These are phyloP conservation scores for Ciconia maguari DNA, from an alignment of 2,113 vertebrate genomes.

Conservation along the genomic window DNA sequence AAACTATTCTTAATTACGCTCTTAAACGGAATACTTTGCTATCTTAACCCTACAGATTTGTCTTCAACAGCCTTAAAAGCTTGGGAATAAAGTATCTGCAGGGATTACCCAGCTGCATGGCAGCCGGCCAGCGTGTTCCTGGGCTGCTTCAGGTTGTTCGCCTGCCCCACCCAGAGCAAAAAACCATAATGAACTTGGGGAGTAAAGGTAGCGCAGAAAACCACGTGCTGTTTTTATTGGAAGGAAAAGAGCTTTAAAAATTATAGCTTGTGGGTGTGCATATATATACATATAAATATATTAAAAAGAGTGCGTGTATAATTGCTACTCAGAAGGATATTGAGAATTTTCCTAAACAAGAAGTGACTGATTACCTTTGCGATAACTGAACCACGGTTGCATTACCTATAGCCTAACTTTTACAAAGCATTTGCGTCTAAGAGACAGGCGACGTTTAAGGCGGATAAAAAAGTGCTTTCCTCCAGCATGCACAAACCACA, in stretches of 20 bases:
- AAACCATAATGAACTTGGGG: neutral
- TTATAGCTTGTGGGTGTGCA: neutral
- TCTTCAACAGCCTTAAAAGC: slow-evolving; percentile 16
- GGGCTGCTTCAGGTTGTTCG: neutral
- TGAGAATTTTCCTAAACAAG: neutral
- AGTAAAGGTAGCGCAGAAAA: neutral
- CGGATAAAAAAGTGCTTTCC: neutral
- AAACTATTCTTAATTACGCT: neutral
- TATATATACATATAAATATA: neutral
- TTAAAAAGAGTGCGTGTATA: neutral
- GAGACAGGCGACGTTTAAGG: neutral
- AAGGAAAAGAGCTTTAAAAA: slow-evolving; percentile 26
- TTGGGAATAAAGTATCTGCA: slow-evolving; percentile 8
- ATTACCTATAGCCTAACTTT: neutral
- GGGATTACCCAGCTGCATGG: slow-evolving; percentile 66
- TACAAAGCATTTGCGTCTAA: neutral
- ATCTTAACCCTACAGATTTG: slow-evolving; percentile 23
- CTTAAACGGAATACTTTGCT: neutral
- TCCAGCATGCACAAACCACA: fast-evolving
- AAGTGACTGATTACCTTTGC: neutral
- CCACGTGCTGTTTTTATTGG: neutral
- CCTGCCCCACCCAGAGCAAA: slow-evolving; percentile 1
- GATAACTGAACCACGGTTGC: neutral
- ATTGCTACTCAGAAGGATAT: neutral
- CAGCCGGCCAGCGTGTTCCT: slow-evolving; percentile 27